phyloP scores from a whole-genome alignment of 2,888 invertebrate species.

The Andrena minutula region DNA sequence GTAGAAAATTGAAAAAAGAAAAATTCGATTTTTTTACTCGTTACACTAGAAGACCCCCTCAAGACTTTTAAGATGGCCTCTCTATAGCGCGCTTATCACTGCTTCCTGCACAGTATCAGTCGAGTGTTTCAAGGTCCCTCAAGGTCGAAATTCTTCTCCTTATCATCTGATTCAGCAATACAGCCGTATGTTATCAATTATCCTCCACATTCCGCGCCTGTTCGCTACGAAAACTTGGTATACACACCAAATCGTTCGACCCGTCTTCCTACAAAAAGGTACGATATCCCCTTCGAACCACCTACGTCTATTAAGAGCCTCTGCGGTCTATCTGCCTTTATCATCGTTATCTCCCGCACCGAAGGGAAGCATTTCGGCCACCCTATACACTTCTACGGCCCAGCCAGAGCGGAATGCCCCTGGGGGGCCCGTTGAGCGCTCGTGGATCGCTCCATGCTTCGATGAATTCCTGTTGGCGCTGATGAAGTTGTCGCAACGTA shows the following conservation, averaged over 20 bases:
- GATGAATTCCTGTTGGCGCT: slow-evolving; percentile 31
- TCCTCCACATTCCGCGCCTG: no score
- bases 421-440: slow-evolving; percentile 15
- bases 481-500: slow-evolving; percentile 49
- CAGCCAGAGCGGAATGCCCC: slow-evolving; percentile 29
- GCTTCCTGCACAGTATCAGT: not conserved
- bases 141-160: not conserved
- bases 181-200: not conserved
- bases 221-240: no score
- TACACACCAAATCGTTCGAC: no score
- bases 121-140: not conserved
- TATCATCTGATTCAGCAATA: not conserved
- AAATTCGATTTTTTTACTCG: no score
- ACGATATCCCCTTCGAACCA: not conserved
- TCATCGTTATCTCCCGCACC: slow-evolving; percentile 11
- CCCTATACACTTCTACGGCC: not conserved
- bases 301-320: not conserved
- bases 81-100: not conserved
- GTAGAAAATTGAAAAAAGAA: no score
- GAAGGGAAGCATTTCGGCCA: not conserved
- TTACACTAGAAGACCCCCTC: no score
- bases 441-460: slow-evolving; percentile 37
- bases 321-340: not conserved
- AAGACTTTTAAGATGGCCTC: not conserved
- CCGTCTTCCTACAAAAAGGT: not conserved